Conservation (phyloP, 2,797 vertebrate species). For the Gymnocypris eckloni region DNA sequence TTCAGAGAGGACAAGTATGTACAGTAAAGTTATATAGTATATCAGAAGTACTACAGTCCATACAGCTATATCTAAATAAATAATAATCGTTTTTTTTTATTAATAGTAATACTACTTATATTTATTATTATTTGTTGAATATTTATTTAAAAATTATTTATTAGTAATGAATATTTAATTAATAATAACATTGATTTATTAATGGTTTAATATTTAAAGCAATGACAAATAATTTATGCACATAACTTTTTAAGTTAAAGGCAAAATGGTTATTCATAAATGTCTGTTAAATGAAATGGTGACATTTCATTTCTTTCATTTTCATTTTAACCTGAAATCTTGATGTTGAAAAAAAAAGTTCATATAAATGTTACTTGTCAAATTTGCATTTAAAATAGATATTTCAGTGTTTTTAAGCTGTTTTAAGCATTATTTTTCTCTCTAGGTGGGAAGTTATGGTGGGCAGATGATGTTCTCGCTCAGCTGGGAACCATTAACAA, state of each 20-base stretch:
- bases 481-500: conserved; percentile 85
- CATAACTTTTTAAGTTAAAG: background rate
- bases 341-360: background rate
- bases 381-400: background rate
- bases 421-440: background rate
- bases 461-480: conserved; percentile 84
- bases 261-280: background rate
- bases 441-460: conserved; percentile 86
- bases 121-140: background rate
- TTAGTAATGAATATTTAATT: background rate
- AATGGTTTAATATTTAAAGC: background rate
- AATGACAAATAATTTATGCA: background rate
- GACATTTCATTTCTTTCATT: background rate
- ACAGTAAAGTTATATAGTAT: background rate
- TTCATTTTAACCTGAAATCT: background rate
- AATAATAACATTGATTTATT: background rate
- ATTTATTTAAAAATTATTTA: background rate
- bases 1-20: background rate
- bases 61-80: background rate
- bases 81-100: background rate
- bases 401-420: background rate
- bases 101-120: background rate
- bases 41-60: background rate
- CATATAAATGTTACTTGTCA: background rate
- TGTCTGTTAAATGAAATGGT: background rate